Evolutionary conservation across 2,797 vertebrate genomes (phyloP).

Genomic region (Acestrorhynchus altus): DNA sequence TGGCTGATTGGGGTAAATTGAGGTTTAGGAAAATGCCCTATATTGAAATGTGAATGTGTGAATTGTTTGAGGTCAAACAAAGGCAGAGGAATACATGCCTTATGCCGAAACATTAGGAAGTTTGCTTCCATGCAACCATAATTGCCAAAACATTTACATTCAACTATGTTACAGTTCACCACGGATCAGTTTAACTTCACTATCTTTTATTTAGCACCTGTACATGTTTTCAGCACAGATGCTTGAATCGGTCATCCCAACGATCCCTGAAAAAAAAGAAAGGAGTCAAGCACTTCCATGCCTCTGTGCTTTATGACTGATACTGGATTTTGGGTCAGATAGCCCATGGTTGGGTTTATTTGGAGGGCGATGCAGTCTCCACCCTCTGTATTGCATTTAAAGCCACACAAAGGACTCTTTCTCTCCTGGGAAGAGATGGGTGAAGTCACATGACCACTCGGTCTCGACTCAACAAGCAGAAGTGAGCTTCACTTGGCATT

Average conservation of each 20-base stretch:
- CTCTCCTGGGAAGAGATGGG: conserved; percentile 34
- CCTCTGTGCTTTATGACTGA: not conserved
- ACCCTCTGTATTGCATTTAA: conserved; percentile 23
- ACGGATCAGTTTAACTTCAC: no score
- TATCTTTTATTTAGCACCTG: no score
- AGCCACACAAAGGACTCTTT: conserved; percentile 54
- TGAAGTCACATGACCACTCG: conserved; percentile 41
- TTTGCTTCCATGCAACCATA: no score
- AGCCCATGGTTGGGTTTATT: conserved; percentile 30
- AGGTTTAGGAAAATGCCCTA: no score
- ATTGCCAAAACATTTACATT: no score
- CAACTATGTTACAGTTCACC: no score
- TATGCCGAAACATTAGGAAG: no score
- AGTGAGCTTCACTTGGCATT: conserved; percentile 26
- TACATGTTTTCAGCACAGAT: no score
- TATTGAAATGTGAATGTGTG: no score
- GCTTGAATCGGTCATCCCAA: conserved; percentile 12
- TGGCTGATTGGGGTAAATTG: no score
- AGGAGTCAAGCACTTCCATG: not conserved
- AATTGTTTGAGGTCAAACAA: no score
- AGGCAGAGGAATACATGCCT: no score
- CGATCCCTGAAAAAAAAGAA: conserved; percentile 1
- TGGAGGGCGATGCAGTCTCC: conserved; percentile 25
- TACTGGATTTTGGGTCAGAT: conserved; percentile 47
- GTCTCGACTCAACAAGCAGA: conserved; percentile 21